These are phyloP conservation scores for Acyrthosiphon pisum DNA, from an alignment of 1,140 invertebrate species.

Conservation along the genomic window DNA sequence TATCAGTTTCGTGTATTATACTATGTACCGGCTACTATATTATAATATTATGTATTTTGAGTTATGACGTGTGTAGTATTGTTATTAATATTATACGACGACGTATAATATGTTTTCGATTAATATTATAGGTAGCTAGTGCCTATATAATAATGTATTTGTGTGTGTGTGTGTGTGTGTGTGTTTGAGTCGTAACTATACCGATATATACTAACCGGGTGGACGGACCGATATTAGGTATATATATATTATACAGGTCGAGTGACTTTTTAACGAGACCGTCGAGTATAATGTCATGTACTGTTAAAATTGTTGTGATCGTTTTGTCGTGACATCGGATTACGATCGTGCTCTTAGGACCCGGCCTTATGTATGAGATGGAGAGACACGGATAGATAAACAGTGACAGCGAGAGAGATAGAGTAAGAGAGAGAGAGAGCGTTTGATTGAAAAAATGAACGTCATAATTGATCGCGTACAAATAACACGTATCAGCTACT, in stretches of 20 bases:
- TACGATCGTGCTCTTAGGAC: background rate
- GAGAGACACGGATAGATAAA: background rate
- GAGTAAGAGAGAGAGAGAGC: no score
- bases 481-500: background rate
- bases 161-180: no score
- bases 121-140: background rate
- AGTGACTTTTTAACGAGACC: background rate
- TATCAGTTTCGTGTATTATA: background rate
- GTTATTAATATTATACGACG: background rate
- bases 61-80: background rate
- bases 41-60: background rate
- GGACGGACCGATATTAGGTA: background rate
- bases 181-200: background rate
- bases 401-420: background rate
- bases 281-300: background rate
- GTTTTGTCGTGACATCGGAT: background rate
- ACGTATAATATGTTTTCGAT: background rate
- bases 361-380: background rate
- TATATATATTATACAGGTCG: background rate
- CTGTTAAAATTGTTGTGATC: background rate
- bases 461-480: background rate
- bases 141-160: background rate
- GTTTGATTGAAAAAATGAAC: background rate
- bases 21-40: background rate
- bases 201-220: background rate